Base-by-base conservation (phyloP, 2,888 invertebrate species). In the Chaetogeoica ovagalla region DNA sequence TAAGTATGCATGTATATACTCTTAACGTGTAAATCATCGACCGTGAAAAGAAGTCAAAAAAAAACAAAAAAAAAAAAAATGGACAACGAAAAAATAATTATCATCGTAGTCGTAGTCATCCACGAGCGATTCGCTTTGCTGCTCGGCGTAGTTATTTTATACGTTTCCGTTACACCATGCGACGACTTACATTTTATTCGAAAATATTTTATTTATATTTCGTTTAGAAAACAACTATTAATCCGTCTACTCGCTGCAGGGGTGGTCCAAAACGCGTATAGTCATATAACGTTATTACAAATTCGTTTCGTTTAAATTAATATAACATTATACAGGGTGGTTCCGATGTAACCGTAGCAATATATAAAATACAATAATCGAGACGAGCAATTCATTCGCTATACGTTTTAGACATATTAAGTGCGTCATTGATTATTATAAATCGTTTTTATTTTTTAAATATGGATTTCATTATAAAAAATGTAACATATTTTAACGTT, bases 81-180 rank as follows among this genome's bases (percentile, higher is more conserved):
- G 75, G 66, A 68, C 43, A 59, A n/a, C 48, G 48, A 30, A 59
- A 68, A 59, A 59, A 48, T 9, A 62, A 30, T 4, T 43, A 76
- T 39, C 39, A 74, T 74, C 75, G 59, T 43, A 66, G 72, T 13
- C 55, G 73, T 63, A 65, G 75, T 76, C 75, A 76, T 30, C 57
- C 75, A 68, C 48, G 75, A 43, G 30, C 43, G 75, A 66, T 48
- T 76, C 43, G 59, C 75, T 19, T 76, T 76, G 66, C 59, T 39
- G 66, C 59, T 39, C 43, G 39, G 57, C 52, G 43, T 43, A 43
- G 43, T 43, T 37, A 8, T 60, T 57, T 59, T 68, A 30, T 59
- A 59, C 59, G 15, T 59, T 76, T 76, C 75, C 75, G 75, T 68
- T 76, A 43, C 11, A 66, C 43, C 62, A 11, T n/a, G 37, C 2